Evolutionary conservation across 2,113 vertebrate genomes (phyloP).

Genomic region (Turnix velox): DNA sequence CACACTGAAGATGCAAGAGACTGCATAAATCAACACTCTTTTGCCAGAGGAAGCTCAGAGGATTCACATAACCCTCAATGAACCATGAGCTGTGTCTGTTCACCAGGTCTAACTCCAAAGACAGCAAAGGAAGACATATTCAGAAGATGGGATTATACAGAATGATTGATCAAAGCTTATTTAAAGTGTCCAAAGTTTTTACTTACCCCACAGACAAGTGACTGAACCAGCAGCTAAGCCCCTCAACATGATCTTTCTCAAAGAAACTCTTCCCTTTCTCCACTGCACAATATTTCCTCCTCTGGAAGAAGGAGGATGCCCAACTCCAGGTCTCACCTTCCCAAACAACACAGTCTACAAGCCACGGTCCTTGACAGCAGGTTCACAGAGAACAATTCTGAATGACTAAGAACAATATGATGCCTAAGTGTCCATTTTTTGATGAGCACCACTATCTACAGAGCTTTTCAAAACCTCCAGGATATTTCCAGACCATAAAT

Average conservation of each 20-base stretch:
- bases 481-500: not conserved
- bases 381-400: not conserved
- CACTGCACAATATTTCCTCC: not conserved
- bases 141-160: not conserved
- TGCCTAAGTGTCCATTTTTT: not conserved
- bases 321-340: not conserved
- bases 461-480: not conserved
- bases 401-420: not conserved
- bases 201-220: not conserved
- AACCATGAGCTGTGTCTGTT: not conserved
- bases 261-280: not conserved
- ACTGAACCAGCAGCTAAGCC: not conserved
- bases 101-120: not conserved
- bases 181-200: not conserved
- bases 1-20: not conserved
- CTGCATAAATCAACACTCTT: not conserved
- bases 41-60: not conserved
- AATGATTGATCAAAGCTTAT: too few relatives aligned
- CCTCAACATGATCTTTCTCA: not conserved
- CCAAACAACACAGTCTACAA: not conserved
- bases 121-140: fast-evolving
- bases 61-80: not conserved
- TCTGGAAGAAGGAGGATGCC: not conserved
- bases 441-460: not conserved
- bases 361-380: not conserved